Conservation (phyloP, 2,888 invertebrate genomes). For the Ganaspis brasiliensis region DNA sequence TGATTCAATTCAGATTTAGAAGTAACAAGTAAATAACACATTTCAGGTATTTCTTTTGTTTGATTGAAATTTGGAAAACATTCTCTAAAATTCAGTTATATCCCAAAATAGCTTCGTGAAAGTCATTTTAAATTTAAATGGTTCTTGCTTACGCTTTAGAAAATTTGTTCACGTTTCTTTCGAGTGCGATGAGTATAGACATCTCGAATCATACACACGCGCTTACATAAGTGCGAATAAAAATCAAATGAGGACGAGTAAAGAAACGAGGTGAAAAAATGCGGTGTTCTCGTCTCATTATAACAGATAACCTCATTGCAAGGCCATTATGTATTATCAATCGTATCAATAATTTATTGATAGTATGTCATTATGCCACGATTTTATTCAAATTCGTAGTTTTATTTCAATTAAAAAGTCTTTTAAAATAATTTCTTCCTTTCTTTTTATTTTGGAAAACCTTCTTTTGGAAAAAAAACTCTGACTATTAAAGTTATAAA, state of each 20-base stretch:
- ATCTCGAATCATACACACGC: conserved; percentile 12
- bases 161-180: conserved; percentile 27
- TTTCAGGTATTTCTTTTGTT: neutral
- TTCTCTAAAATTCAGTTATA: neutral
- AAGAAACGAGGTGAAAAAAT: conserved; percentile 36
- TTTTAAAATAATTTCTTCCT: too few species aligned
- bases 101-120: neutral
- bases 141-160: neutral
- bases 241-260: conserved; percentile 30
- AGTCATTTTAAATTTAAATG: neutral
- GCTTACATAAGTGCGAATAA: conserved; percentile 28
- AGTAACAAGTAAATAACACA: too few species aligned
- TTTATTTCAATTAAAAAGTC: neutral
- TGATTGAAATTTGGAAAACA: neutral
- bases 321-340: conserved; percentile 5
- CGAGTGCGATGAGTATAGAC: conserved; percentile 21
- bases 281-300: conserved; percentile 8
- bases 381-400: neutral
- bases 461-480: too few species aligned
- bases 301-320: conserved; percentile 33
- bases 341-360: neutral
- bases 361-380: neutral
- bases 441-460: too few species aligned
- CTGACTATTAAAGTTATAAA: too few species aligned
- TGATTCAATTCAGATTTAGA: too few species aligned